These are phyloP conservation scores for Euwallacea fornicatus DNA, from an alignment of 1,140 invertebrate species.

Conservation along the genomic window DNA sequence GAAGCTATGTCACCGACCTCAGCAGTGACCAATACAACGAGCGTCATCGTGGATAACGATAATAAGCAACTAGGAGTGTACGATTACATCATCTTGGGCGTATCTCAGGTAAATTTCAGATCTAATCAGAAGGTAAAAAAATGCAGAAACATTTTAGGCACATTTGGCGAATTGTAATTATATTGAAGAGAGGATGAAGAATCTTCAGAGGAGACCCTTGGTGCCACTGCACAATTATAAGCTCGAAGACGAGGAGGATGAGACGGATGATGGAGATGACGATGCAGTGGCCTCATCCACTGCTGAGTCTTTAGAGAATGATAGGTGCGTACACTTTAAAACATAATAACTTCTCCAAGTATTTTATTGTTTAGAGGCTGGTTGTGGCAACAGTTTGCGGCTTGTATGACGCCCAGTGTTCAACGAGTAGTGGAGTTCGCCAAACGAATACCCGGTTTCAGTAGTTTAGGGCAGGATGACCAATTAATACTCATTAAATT, in stretches of 20 bases:
- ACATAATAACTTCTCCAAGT: too few species aligned
- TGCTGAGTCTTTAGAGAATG: constrained; percentile 66
- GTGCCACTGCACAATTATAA: constrained; percentile 61
- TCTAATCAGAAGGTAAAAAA: neutral
- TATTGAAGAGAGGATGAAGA: constrained; percentile 80
- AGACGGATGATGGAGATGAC: constrained; percentile 40
- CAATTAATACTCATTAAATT: constrained; percentile 93
- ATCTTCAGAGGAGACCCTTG: constrained; percentile 71
- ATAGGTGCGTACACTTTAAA: constrained; percentile 52
- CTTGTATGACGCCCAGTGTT: constrained; percentile 80
- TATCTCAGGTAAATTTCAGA: constrained; percentile 66
- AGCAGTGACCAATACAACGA: constrained; percentile 53
- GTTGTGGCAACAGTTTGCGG: constrained; percentile 77
- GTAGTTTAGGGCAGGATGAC: constrained; percentile 85
- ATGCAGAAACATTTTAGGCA: constrained; percentile 15
- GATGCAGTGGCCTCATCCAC: constrained; percentile 65
- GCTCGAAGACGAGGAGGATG: constrained; percentile 45
- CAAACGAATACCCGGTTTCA: constrained; percentile 88
- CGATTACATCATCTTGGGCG: constrained; percentile 78
- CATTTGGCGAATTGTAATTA: constrained; percentile 56
- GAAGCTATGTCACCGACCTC: constrained; percentile 47
- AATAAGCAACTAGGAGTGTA: constrained; percentile 69
- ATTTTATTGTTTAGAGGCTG: constrained; percentile 55
- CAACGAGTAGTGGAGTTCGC: constrained; percentile 93
- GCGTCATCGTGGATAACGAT: constrained; percentile 44